phyloP scores from a whole-genome alignment of 23 tunicate genomes.

The Ciona savignyi region DNA sequence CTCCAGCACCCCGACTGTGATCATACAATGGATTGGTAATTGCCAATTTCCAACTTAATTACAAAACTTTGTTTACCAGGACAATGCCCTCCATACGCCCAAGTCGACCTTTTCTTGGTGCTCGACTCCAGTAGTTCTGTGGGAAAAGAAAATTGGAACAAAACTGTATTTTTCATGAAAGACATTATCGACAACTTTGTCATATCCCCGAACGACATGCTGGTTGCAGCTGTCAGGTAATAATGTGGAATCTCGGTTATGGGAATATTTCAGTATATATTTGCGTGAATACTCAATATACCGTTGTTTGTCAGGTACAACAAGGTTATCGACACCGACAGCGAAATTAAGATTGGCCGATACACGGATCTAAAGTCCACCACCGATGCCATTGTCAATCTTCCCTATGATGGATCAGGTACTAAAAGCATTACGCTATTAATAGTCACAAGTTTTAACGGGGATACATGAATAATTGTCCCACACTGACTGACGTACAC shows the following conservation, averaged over 20 bases:
- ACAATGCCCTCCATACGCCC: slow-evolving; percentile 68
- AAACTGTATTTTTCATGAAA: slow-evolving; percentile 56
- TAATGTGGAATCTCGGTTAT: background rate
- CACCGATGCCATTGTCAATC: slow-evolving; percentile 43
- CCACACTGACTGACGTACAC: too few species aligned
- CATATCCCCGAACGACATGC: slow-evolving; percentile 52
- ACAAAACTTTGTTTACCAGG: too few species aligned
- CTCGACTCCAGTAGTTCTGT: slow-evolving; percentile 92
- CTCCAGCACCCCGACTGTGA: too few species aligned
- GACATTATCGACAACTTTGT: slow-evolving; percentile 59
- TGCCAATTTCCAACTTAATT: too few species aligned
- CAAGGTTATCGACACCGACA: slow-evolving; percentile 37
- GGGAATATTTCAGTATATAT: background rate
- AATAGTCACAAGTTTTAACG: too few species aligned
- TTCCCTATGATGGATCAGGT: slow-evolving; percentile 90
- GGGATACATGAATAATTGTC: too few species aligned
- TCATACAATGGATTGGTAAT: too few species aligned
- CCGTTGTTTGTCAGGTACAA: slow-evolving; percentile 44
- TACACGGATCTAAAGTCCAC: slow-evolving; percentile 34
- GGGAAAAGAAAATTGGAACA: slow-evolving; percentile 88
- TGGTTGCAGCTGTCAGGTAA: slow-evolving; percentile 81
- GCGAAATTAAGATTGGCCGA: slow-evolving; percentile 72
- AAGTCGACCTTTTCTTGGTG: slow-evolving; percentile 73
- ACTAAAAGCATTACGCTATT: too few species aligned
- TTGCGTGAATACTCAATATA: too few species aligned